phyloP scores from a whole-genome alignment of 2,888 invertebrate genomes.

The Euplagia quadripunctaria region DNA sequence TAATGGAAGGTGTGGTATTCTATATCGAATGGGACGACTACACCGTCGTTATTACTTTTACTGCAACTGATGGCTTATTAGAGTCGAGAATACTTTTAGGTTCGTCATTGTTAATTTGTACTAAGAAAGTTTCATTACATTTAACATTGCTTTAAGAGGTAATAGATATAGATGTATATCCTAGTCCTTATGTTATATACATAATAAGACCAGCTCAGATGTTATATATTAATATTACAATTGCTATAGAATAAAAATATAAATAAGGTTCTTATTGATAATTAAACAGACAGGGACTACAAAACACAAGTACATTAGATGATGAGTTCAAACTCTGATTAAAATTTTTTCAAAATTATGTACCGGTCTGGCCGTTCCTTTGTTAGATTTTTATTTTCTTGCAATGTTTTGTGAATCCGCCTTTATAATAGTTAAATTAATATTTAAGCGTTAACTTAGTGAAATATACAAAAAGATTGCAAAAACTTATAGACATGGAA shows the following conservation, averaged over 20 bases:
- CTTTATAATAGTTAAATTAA: background rate
- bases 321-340: background rate
- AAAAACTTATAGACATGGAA: background rate
- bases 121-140: no score
- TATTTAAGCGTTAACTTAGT: background rate
- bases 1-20: no score
- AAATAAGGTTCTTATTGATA: no score
- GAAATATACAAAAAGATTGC: background rate
- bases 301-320: background rate
- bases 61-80: no score
- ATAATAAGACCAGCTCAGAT: no score
- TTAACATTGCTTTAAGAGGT: no score
- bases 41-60: no score
- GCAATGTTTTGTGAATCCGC: background rate
- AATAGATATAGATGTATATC: no score
- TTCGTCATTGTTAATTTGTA: no score
- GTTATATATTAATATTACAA: background rate
- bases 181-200: no score
- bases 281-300: background rate
- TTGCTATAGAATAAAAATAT: background rate
- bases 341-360: background rate
- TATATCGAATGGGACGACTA: no score
- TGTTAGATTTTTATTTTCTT: background rate
- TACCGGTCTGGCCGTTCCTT: background rate
- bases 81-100: no score